A percentile compares a stretch with the other conserved stretches of the same genome.
phyloP scores from a whole-genome alignment of 2,797 vertebrate species.

The Triplophysa yarkandensis region DNA sequence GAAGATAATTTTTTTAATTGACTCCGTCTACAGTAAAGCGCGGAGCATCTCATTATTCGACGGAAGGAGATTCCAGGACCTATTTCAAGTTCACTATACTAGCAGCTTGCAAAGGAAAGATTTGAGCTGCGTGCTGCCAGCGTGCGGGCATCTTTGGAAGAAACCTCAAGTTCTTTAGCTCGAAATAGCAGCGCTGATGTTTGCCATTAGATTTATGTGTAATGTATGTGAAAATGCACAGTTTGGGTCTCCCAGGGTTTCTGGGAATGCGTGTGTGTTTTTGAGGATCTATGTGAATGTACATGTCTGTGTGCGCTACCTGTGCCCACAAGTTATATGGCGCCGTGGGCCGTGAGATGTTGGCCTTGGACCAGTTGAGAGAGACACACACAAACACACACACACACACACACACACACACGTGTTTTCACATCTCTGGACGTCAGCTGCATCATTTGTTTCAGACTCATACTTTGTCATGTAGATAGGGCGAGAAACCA shows the following conservation, averaged over 20 bases:
- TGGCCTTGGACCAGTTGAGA: slow-evolving; percentile 33
- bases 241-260: slow-evolving; percentile 29
- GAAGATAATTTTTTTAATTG: slow-evolving; percentile 44
- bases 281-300: slow-evolving; percentile 35
- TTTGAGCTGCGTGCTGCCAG: slow-evolving; percentile 3
- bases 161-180: slow-evolving; percentile 17
- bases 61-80: slow-evolving; percentile 13
- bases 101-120: not conserved
- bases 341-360: slow-evolving; percentile 6
- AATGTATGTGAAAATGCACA: not conserved
- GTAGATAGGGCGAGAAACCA: slow-evolving; percentile 14
- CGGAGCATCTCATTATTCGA: slow-evolving; percentile 39
- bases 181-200: not conserved
- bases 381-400: slow-evolving; percentile 11
- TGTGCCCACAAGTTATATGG: slow-evolving; percentile 30
- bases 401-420: slow-evolving; percentile 20
- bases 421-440: slow-evolving; percentile 22
- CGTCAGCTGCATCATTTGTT: slow-evolving; percentile 20
- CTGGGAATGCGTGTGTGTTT: slow-evolving; percentile 33
- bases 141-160: slow-evolving; percentile 2
- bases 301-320: slow-evolving; percentile 32
- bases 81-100: not conserved
- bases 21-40: slow-evolving; percentile 21
- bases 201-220: not conserved
- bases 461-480: slow-evolving; percentile 20